A percentile compares a stretch with the other conserved stretches of the same genome.
Conservation (phyloP, 1,140 invertebrate genomes). For the Calliphora vicina region DNA sequence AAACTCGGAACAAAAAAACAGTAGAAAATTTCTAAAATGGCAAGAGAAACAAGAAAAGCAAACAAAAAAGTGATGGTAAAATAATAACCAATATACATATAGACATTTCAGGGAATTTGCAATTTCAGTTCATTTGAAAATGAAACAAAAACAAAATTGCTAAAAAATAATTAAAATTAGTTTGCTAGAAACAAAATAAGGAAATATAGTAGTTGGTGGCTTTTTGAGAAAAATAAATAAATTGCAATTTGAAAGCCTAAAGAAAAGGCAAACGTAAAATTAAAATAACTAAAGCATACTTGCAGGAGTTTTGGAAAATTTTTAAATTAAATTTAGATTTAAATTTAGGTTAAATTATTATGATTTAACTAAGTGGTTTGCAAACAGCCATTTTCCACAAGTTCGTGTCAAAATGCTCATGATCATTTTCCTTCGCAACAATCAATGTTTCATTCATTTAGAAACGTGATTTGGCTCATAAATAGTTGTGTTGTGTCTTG, state of each 20-base stretch:
- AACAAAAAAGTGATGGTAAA: neutral
- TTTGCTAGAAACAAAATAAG: neutral
- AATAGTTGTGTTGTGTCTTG: neutral
- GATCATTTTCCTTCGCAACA: neutral
- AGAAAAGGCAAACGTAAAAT: neutral
- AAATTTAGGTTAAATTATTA: neutral
- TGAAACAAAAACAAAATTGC: neutral
- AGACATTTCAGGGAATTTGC: neutral
- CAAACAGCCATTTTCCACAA: neutral
- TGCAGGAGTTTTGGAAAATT: neutral
- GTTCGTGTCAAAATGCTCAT: neutral
- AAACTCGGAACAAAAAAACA: neutral
- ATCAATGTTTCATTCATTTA: slow-evolving; percentile 26
- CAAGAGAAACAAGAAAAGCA: neutral
- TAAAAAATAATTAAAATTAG: neutral
- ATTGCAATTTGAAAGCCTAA: neutral
- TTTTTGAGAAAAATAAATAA: neutral
- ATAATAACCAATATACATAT: neutral
- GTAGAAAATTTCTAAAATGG: neutral
- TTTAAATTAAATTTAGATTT: neutral
- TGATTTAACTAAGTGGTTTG: too few species aligned
- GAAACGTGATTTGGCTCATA: slow-evolving; percentile 20
- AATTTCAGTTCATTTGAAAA: neutral
- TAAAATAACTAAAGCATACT: neutral
- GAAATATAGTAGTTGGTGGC: too few species aligned